Evolutionary conservation across 2,888 invertebrate genomes (phyloP).

Genomic region (Tenthredo livida): DNA sequence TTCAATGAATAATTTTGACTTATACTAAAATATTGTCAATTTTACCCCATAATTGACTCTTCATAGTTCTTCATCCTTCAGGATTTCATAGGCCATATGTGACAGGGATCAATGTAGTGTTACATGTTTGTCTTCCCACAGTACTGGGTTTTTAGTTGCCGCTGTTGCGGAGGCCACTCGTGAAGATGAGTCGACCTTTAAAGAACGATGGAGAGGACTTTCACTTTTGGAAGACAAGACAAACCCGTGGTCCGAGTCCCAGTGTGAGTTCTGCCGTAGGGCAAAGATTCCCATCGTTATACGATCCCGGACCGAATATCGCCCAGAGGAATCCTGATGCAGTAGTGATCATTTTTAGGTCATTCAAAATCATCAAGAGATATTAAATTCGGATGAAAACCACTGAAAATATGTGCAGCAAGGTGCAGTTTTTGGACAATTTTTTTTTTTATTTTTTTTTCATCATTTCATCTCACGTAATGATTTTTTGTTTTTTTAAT

Average conservation of each 20-base stretch:
- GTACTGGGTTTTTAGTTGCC: not conserved
- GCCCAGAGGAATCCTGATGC: slow-evolving; percentile 36
- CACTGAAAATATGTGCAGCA: not conserved
- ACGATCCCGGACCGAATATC: slow-evolving; percentile 27
- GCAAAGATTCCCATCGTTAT: slow-evolving; percentile 36
- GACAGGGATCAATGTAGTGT: not conserved
- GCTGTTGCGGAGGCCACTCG: slow-evolving; percentile 42
- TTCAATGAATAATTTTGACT: not conserved
- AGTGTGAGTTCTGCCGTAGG: slow-evolving; percentile 23
- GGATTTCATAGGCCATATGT: not conserved
- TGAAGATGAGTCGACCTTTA: slow-evolving; percentile 53
- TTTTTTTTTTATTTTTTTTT: not conserved
- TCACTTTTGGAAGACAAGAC: slow-evolving; percentile 52
- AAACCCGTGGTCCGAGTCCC: slow-evolving; percentile 39
- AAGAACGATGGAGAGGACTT: slow-evolving; percentile 37
- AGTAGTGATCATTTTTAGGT: slow-evolving; percentile 29
- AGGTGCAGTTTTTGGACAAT: not conserved
- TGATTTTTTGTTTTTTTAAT: not conserved
- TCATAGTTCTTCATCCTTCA: not conserved
- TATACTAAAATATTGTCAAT: not conserved
- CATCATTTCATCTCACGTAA: not conserved
- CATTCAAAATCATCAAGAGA: not conserved
- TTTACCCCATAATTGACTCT: slow-evolving; percentile 1
- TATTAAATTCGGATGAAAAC: not conserved
- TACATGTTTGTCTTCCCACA: slow-evolving; percentile 39